phyloP scores from a whole-genome alignment of 2,888 invertebrate genomes.

The Eupeodes luniger region DNA sequence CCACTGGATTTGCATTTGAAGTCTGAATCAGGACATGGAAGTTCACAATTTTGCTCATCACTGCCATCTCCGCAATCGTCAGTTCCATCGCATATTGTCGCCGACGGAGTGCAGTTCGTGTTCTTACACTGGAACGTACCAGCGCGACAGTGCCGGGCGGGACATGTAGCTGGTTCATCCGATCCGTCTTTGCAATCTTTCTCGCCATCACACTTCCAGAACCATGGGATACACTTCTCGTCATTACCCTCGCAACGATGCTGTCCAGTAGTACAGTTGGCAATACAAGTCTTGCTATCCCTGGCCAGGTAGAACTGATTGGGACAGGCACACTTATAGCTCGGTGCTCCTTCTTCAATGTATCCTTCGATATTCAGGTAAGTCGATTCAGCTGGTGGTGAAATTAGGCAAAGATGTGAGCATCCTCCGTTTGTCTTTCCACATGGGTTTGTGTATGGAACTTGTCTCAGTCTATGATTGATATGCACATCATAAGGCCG shows the following conservation, averaged over 20 bases:
- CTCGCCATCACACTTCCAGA: conserved; percentile 95
- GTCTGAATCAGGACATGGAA: conserved; percentile 94
- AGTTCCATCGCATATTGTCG: conserved; percentile 96
- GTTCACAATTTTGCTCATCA: conserved; percentile 93
- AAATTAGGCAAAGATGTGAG: conserved; percentile 96
- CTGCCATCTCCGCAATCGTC: conserved; percentile 96
- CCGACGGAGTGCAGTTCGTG: conserved; percentile 95
- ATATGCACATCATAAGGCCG: conserved; percentile 97
- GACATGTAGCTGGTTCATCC: conserved; percentile 94
- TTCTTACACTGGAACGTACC: conserved; percentile 98
- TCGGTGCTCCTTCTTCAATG: conserved; percentile 91
- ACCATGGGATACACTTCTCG: conserved; percentile 91
- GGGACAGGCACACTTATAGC: conserved; percentile 95
- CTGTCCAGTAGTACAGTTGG: conserved; percentile 94
- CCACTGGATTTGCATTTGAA: conserved; percentile 96
- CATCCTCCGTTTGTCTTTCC: conserved; percentile 97
- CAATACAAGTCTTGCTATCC: conserved; percentile 94
- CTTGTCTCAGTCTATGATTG: conserved; percentile 94
- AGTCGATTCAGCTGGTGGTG: conserved; percentile 91
- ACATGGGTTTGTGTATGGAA: conserved; percentile 95
- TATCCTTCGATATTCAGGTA: conserved; percentile 91
- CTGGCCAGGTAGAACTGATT: conserved; percentile 94
- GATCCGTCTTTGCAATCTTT: conserved; percentile 96
- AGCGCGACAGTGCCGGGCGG: conserved; percentile 92
- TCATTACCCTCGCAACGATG: conserved; percentile 87